Base-by-base conservation (phyloP, 1,140 invertebrate species). In the Diachasma alloeum region DNA sequence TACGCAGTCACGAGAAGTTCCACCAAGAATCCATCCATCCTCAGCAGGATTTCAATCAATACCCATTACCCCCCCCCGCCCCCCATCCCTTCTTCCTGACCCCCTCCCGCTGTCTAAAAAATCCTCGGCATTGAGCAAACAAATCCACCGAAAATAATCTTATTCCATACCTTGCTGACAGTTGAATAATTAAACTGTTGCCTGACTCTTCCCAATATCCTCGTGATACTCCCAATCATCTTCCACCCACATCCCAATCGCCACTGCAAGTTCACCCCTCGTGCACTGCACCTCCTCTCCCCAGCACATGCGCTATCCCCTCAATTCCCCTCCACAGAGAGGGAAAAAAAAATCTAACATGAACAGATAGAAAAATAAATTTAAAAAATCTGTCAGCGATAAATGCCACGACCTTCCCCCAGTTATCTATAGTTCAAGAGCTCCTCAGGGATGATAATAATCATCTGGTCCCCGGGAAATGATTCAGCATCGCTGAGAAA, bases 181-280 rank as follows among this genome's bases (percentile, higher is more conserved):
- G 39, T 53, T 56, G 67, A 37, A 0, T 73, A 39, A 39, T 39
- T 39, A n/a, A 76, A 9, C 22, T 76, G 74, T 37, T 76, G 36
- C n/a, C 53, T 70, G n/a, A 76, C 36, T 39, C 56, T 76, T 31
- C 31, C 46, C 9, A 76, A 15, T 15, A 76, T 71, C 48, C 74
- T 71, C 13, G 74, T 71, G 19, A 76, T 68, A 13, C 67, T 71
- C 26, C 46, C 48, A 71, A 70, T 76, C 68, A 76, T 76, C 68
- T 71, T 76, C 39, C 24, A 59, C 19, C 11, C 67, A 71, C 42
- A 56, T 53, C 11, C 15, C 19, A 44, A 59, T 22, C 24, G 44
- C 36, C 26, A 68, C 73, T 67, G 36, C 5, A 46, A 44, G 24
- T 31, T 9, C 26, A 26, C 9, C 24, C 22, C 42, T 72, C 46